Base-by-base conservation (phyloP, 2,888 invertebrate genomes). In the Epinotia ramella region DNA sequence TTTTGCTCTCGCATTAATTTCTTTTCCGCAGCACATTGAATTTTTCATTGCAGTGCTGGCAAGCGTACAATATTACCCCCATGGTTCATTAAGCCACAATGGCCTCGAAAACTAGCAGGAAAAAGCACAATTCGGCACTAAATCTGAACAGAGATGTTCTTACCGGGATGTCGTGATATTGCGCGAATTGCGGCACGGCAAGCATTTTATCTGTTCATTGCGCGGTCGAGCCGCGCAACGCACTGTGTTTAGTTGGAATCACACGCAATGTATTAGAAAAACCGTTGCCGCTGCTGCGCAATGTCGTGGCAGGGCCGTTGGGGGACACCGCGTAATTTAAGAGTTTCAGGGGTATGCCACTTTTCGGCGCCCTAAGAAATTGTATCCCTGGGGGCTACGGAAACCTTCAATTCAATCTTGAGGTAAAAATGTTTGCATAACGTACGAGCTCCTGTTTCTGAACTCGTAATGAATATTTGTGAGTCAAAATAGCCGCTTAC, bases 301-400 rank as follows among this genome's bases (percentile, higher is more conserved):
- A 28, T 28, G 24, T 28, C 24, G 3, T 3, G 24, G 24, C 24
- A 1, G 24, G 24, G 24, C 24, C 3, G 24, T 28, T 28, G 3
- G 40, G 13, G 40, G 56, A n/a, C 3, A 28, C 33, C 53, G 0
- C 6, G 63, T 64, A 71, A 63, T 57, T 40, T 28, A 57, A 40
- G n/a, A 46, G 53, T 13, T 46, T 24, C 20, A 13, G n/a, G 49
- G 18, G 62, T 64, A 56, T 71, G 71, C 53, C 64, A 63, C 56
- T 71, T 63, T 63, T 40, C 11, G n/a, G 9, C 6, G 16, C 16
- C 11, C 56, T 40, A 63, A 63, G 63, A 71, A 71, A 12, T 60
- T 59, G 0, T 33, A 40, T 11, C 24, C 60, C 60, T 6, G 11
- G 24, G 59, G 59, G 20, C 5, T n/a, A 28, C 16, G 16, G 40